Evolutionary conservation across 2,888 invertebrate genomes (phyloP).

Genomic region (Trissonchulus sp.): DNA sequence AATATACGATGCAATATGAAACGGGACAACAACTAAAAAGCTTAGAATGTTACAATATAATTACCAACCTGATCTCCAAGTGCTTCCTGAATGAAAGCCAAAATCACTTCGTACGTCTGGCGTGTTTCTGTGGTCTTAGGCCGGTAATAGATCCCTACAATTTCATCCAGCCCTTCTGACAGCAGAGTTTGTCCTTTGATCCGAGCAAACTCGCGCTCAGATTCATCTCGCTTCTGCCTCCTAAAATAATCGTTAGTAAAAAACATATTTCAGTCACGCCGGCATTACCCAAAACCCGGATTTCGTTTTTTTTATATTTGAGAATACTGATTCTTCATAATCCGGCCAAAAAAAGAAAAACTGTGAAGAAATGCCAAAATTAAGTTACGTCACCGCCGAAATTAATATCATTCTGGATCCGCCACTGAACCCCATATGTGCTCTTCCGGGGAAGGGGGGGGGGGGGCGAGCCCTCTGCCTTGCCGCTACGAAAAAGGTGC

Average conservation of each 20-base stretch:
- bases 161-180: constrained; percentile 81
- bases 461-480: too few relatives aligned
- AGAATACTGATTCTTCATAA: too few relatives aligned
- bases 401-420: too few relatives aligned
- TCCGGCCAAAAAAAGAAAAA: too few relatives aligned
- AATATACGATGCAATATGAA: not conserved
- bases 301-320: too few relatives aligned
- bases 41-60: constrained; percentile 28
- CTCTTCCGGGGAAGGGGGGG: too few relatives aligned
- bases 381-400: too few relatives aligned
- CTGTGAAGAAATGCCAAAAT: too few relatives aligned
- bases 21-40: constrained; percentile 34
- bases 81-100: constrained; percentile 93
- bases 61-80: constrained; percentile 72
- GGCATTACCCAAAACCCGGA: too few relatives aligned
- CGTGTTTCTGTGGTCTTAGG: constrained; percentile 96
- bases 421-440: too few relatives aligned
- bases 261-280: too few relatives aligned
- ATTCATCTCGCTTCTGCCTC: constrained; percentile 27
- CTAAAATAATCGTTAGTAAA: constrained; percentile 68
- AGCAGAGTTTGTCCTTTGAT: constrained; percentile 59
- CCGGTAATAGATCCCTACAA: constrained; percentile 86
- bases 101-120: constrained; percentile 88
- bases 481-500: too few relatives aligned
- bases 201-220: constrained; percentile 67